These are phyloP conservation scores for Phylloscopus trochiloides DNA, from an alignment of 2,113 vertebrate genomes.

Conservation along the genomic window DNA sequence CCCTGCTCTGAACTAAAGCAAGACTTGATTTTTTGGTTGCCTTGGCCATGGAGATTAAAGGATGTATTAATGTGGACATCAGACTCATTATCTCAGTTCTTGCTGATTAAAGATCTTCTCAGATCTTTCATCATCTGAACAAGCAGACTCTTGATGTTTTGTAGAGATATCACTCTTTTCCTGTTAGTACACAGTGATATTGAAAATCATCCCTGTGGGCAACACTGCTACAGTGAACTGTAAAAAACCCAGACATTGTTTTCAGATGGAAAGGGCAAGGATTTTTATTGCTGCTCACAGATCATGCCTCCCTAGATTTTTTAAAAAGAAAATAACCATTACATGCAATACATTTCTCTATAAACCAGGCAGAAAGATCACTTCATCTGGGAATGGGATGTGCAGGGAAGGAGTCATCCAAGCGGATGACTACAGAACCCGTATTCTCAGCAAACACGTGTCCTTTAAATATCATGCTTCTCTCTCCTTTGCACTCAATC, in stretches of 20 bases:
- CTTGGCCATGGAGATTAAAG: neutral
- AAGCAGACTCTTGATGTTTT: neutral
- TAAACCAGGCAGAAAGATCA: neutral
- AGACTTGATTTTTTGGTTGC: neutral
- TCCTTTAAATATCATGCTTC: slow-evolving; percentile 4
- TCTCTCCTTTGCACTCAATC: neutral
- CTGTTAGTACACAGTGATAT: neutral
- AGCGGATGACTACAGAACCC: accelerated
- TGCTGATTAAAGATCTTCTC: neutral
- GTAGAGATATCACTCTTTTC: neutral
- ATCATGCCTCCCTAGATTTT: neutral
- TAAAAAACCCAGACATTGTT: neutral
- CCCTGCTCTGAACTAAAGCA: neutral
- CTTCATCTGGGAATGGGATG: neutral
- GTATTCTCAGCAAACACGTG: neutral
- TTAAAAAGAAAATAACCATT: neutral
- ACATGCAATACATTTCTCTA: neutral
- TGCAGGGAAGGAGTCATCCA: neutral
- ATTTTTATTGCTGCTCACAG: neutral
- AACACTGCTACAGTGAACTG: neutral
- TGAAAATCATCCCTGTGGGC: neutral
- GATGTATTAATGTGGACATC: neutral
- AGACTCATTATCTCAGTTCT: neutral
- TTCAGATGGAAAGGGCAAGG: neutral
- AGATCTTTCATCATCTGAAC: neutral